Percentiles rank a stretch among this genome's conserved stretches.
Conservation (phyloP, 2,888 invertebrate genomes). For the Hydrotaea diabolus region DNA sequence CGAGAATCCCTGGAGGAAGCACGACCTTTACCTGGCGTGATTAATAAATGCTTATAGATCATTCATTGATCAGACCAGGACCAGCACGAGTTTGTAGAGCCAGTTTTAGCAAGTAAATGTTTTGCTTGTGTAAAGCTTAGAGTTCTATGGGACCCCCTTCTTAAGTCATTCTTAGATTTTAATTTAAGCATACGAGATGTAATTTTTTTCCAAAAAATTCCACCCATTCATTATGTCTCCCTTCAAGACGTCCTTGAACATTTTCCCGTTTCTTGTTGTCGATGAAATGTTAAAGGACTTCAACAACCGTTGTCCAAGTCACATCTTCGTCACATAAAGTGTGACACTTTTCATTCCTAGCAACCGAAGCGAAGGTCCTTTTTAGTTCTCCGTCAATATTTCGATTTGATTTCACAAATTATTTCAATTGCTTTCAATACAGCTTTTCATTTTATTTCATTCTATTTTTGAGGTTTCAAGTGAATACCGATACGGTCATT, state of each 20-base stretch:
- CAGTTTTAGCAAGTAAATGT: too few species aligned
- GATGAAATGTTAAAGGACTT: not conserved
- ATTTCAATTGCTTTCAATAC: not conserved
- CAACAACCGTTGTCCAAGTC: not conserved
- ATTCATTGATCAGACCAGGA: too few species aligned
- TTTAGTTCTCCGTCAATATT: not conserved
- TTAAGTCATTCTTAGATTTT: too few species aligned
- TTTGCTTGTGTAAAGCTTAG: too few species aligned
- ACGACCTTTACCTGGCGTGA: too few species aligned
- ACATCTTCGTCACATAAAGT: not conserved
- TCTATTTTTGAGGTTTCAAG: not conserved
- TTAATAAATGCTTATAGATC: too few species aligned
- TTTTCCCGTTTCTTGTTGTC: not conserved
- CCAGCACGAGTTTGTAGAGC: too few species aligned
- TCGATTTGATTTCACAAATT: not conserved
- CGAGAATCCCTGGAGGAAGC: too few species aligned
- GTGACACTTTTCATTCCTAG: not conserved
- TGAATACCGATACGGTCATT: not conserved
- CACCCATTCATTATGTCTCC: not conserved
- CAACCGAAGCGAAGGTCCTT: not conserved
- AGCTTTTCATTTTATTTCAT: not conserved
- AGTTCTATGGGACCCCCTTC: too few species aligned
- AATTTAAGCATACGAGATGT: too few species aligned
- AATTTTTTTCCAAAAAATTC: too few species aligned
- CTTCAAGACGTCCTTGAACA: not conserved